Conservation (phyloP, 2,113 vertebrate genomes). For the Orycteropus afer region DNA sequence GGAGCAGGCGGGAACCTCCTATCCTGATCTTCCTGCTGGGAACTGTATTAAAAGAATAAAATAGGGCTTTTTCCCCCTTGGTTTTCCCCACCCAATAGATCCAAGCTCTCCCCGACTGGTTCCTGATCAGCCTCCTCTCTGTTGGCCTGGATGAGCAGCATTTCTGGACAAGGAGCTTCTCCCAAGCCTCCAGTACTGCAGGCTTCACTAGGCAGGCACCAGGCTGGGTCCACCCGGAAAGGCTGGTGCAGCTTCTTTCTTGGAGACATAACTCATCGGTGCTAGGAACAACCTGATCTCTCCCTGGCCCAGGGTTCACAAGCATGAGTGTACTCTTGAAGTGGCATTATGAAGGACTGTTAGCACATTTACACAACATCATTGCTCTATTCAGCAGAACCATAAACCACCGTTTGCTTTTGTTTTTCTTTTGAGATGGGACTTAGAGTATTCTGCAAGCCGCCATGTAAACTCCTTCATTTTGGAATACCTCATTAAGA, state of each 20-base stretch:
- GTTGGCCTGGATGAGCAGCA: constrained; percentile 41
- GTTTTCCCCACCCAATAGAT: constrained; percentile 81
- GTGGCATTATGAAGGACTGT: constrained; percentile 60
- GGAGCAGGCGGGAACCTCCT: constrained; percentile 97
- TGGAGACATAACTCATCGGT: constrained; percentile 48
- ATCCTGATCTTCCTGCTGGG: constrained; percentile 97
- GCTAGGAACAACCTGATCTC: constrained; percentile 74
- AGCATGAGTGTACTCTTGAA: constrained; percentile 75
- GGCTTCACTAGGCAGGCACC: constrained; percentile 61
- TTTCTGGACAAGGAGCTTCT: constrained; percentile 74
- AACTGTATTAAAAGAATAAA: constrained; percentile 94
- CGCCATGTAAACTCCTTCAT: constrained; percentile 74
- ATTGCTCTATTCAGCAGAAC: constrained; percentile 59
- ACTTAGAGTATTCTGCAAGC: constrained; percentile 75
- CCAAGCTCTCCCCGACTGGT: constrained; percentile 76
- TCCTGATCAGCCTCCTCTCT: constrained; percentile 71
- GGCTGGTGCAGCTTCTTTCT: constrained; percentile 60
- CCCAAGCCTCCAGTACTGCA: constrained; percentile 77
- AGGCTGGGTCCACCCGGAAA: constrained; percentile 64
- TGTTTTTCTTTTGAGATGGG: constrained; percentile 69
- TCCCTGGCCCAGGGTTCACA: constrained; percentile 78
- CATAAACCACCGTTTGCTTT: not conserved
- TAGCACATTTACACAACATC: constrained; percentile 35
- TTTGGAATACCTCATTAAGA: constrained; percentile 82
- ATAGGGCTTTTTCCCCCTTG: constrained; percentile 89